These are phyloP conservation scores for Diplolepis rosae DNA, from an alignment of 2,888 invertebrate genomes.

Conservation along the genomic window DNA sequence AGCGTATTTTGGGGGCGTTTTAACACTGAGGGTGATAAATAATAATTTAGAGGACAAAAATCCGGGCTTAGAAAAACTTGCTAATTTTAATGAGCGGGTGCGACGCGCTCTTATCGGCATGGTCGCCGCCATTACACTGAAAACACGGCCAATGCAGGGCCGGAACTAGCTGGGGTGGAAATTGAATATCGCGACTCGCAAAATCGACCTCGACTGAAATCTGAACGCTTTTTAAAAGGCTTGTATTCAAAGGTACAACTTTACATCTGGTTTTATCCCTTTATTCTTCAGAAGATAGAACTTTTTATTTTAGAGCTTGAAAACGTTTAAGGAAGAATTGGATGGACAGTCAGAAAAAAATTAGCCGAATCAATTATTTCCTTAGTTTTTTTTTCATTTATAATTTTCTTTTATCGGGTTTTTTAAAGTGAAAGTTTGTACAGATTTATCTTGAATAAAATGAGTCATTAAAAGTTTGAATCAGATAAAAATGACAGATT, in stretches of 20 bases:
- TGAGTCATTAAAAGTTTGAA: too few species aligned
- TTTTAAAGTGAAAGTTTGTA: too few species aligned
- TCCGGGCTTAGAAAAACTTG: background rate
- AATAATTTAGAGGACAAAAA: background rate
- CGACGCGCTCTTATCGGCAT: slow-evolving; percentile 68
- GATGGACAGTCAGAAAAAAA: too few species aligned
- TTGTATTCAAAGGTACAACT: background rate
- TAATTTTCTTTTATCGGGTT: too few species aligned
- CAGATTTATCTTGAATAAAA: too few species aligned
- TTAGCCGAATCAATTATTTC: too few species aligned
- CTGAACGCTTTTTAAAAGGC: background rate
- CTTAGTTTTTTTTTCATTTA: too few species aligned
- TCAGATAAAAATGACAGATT: too few species aligned
- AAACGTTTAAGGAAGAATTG: too few species aligned
- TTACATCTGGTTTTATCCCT: too few species aligned
- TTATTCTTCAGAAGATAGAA: too few species aligned
- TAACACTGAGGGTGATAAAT: background rate
- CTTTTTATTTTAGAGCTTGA: too few species aligned
- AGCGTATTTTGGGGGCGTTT: background rate
- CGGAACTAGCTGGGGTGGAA: slow-evolving; percentile 48
- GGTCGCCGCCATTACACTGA: slow-evolving; percentile 70
- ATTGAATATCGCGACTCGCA: slow-evolving; percentile 5
- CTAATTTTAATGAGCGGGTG: slow-evolving; percentile 60
- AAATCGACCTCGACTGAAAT: slow-evolving; percentile 18
- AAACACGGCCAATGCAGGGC: slow-evolving; percentile 56